These are phyloP conservation scores for Actinia tenebrosa DNA, from an alignment of 64 coral and sea anemone species.

Conservation along the genomic window DNA sequence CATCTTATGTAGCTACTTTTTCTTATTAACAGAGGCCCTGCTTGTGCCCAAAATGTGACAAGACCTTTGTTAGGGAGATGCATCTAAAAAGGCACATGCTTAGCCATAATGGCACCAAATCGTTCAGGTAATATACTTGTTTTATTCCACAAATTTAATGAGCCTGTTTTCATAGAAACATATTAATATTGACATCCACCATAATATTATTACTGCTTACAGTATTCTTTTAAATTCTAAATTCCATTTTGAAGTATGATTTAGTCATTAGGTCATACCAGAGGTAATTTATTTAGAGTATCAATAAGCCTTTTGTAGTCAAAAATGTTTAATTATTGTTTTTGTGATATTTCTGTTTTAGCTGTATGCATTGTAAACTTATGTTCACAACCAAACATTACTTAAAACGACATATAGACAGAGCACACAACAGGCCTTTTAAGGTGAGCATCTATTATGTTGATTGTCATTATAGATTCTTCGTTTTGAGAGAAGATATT, in stretches of 20 bases:
- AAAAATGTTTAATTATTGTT: neutral
- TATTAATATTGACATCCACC: no score
- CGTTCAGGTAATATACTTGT: constrained; percentile 2
- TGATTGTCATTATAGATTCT: neutral
- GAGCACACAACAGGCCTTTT: constrained; percentile 53
- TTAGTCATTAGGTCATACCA: no score
- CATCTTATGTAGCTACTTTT: no score
- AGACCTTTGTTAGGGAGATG: constrained; percentile 35
- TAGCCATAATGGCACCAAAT: constrained; percentile 39
- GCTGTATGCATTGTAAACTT: constrained; percentile 37
- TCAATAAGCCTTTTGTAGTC: neutral
- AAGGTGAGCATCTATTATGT: constrained; percentile 15
- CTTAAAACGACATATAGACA: constrained; percentile 34
- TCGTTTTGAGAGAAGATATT: neutral
- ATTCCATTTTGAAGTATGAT: no score
- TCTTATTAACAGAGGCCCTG: constrained; percentile 34
- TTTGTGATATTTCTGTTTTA: constrained; percentile 12
- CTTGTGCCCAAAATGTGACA: constrained; percentile 38
- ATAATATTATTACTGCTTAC: no score
- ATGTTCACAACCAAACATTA: constrained; percentile 48
- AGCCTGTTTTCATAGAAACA: neutral
- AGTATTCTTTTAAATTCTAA: no score
- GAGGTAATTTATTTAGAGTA: no score
- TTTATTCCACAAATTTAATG: neutral
- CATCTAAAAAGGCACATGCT: constrained; percentile 36